Conservation (phyloP, 2,888 invertebrate genomes). For the Caenorhabditis becei region DNA sequence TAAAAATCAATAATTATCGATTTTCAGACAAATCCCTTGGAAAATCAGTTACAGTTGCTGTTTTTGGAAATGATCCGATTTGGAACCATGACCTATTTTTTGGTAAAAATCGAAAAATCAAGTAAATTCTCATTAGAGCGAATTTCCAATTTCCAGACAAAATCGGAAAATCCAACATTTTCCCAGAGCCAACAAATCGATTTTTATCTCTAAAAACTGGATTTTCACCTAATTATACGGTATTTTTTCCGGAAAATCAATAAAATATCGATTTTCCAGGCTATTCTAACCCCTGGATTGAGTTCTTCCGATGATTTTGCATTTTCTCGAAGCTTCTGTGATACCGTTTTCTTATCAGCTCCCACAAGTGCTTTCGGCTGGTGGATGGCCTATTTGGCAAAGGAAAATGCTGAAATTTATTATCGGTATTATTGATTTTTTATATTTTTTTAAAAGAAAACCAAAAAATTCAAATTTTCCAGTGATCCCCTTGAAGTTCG, state of each 20-base stretch:
- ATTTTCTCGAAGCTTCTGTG: constrained; percentile 46
- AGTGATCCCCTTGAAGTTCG: constrained; percentile 22
- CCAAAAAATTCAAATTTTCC: background rate
- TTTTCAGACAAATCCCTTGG: constrained; percentile 16
- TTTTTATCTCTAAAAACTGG: background rate
- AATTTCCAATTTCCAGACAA: constrained; percentile 28
- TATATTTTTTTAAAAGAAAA: no score
- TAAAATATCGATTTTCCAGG: constrained; percentile 6
- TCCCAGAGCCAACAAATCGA: background rate
- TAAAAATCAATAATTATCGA: no score
- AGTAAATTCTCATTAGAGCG: background rate
- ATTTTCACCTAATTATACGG: constrained; percentile 37
- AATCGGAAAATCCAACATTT: constrained; percentile 46
- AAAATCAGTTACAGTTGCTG: constrained; percentile 24
- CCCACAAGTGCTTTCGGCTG: constrained; percentile 35
- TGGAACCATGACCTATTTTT: constrained; percentile 38
- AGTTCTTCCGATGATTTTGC: constrained; percentile 33
- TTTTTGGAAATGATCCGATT: constrained; percentile 44
- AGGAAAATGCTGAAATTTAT: constrained; percentile 26
- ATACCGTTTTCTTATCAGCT: constrained; percentile 23
- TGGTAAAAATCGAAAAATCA: constrained; percentile 13
- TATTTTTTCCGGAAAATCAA: background rate
- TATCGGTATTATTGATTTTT: constrained; percentile 22
- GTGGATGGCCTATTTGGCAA: constrained; percentile 47
- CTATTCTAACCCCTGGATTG: constrained; percentile 25